Percentiles rank a stretch among this genome's conserved stretches.
Evolutionary conservation across 2,113 vertebrate genomes (phyloP).

Genomic region (Chionis minor): DNA sequence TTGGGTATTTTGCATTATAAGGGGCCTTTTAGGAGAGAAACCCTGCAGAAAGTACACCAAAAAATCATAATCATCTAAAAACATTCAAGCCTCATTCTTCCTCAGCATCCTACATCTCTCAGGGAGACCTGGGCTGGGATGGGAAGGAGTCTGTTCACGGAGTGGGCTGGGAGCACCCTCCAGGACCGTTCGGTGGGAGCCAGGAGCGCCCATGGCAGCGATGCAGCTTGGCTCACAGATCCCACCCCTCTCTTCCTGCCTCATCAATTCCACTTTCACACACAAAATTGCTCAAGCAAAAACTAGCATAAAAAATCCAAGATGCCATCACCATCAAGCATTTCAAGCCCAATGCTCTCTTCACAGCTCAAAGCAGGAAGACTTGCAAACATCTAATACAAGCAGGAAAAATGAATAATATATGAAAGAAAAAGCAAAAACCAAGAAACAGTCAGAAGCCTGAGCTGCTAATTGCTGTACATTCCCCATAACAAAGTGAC

Average conservation of each 20-base stretch:
- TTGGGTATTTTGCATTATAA: not conserved
- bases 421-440: constrained; percentile 66
- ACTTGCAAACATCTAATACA: constrained; percentile 56
- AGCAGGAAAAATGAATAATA: constrained; percentile 65
- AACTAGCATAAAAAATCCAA: not conserved
- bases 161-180: not conserved
- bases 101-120: not conserved
- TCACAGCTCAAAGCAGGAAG: constrained; percentile 38
- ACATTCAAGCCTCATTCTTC: not conserved
- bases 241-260: not conserved
- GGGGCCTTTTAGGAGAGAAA: not conserved
- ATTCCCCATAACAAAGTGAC: not conserved
- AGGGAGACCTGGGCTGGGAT: not conserved
- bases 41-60: not conserved
- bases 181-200: not conserved
- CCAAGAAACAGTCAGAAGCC: constrained; percentile 22
- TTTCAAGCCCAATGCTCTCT: constrained; percentile 19
- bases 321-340: constrained; percentile 32
- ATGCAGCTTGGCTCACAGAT: not conserved
- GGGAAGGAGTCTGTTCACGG: not conserved
- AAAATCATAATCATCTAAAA: not conserved
- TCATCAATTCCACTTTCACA: not conserved
- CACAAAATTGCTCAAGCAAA: not conserved
- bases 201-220: accelerated
- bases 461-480: constrained; percentile 35